Base-by-base conservation (phyloP, 1,140 invertebrate genomes). In the Drosophila grimshawi region DNA sequence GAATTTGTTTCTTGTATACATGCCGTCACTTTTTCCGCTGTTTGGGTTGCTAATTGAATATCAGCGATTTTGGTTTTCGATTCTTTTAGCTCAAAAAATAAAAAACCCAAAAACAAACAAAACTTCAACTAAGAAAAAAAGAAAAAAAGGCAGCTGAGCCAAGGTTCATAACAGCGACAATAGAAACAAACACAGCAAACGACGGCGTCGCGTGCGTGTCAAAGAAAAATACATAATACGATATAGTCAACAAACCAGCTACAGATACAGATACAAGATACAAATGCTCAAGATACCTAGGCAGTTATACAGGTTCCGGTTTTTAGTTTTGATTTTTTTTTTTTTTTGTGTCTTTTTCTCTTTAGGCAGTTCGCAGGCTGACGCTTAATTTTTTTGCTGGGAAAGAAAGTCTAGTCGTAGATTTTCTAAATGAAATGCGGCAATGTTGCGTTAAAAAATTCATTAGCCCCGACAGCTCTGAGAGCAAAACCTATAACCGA, bases 371-470 rank as follows among this genome's bases (percentile, higher is more conserved):
- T n/a, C 29, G n/a, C 55, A 48, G 43, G 32, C 51, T 52, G 7
- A 29, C 19, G 48, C 35, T 30, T 43, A 41, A 43, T 64, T 65
- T 61, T 19, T 57, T 59, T 64, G 48, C 72, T 83, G 79, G 61
- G 71, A 88, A 88, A 86, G 83, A 86, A 86, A 86, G 83, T 86
- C 57, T 8, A 53, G 4, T 35, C 37, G 46, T 30, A 39, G 51
- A 37, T 68, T 73, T 86, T 86, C 80, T 83, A 88, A 88, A 86
- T 80, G 61, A 88, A 86, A 76, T 81, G 80, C 79, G 74, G 79
- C 67, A 81, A 81, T 88, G 76, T 85, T 76, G 81, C 77, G 65
- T 78, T 69, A 79, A 66, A 72, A 63, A 79, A 86, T 86, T 86
- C 81, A 86, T 86, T 86, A 86, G 78, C 52, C 53, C 10, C 30